Conservation (phyloP, 2,888 invertebrate genomes). For the Odontomyia ornata region DNA sequence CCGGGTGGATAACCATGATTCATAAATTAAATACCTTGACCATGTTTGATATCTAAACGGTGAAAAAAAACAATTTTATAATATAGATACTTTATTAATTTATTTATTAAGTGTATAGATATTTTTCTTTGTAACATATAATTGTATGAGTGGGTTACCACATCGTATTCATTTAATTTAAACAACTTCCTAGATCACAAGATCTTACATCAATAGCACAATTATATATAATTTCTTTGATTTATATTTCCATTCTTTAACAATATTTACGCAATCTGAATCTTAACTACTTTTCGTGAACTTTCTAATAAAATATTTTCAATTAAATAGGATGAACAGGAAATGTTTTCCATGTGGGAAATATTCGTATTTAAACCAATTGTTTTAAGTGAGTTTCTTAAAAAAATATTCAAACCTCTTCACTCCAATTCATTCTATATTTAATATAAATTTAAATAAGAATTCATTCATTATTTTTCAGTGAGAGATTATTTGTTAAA, state of each 20-base stretch:
- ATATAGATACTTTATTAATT: not conserved
- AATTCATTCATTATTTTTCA: not conserved
- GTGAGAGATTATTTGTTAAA: not conserved
- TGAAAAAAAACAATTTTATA: too few species aligned
- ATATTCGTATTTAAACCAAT: not conserved
- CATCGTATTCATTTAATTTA: slow-evolving; percentile 29
- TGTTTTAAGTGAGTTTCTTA: not conserved
- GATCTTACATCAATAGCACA: slow-evolving; percentile 25
- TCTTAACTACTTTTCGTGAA: not conserved
- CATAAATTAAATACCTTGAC: too few species aligned
- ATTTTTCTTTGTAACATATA: slow-evolving; percentile 6
- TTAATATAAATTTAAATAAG: not conserved
- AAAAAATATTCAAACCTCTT: not conserved
- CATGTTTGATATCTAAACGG: too few species aligned
- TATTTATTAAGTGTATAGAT: not conserved
- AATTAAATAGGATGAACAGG: not conserved
- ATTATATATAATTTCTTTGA: slow-evolving; percentile 19
- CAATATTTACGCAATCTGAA: not conserved
- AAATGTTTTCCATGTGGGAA: not conserved
- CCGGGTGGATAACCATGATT: too few species aligned
- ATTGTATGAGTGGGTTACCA: not conserved
- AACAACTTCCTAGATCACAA: slow-evolving; percentile 34
- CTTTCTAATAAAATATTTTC: not conserved
- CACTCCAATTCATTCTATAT: not conserved
- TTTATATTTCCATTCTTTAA: not conserved